Evolutionary conservation across 1,140 invertebrate species (phyloP).

Genomic region (Geopemphigus sp.): DNA sequence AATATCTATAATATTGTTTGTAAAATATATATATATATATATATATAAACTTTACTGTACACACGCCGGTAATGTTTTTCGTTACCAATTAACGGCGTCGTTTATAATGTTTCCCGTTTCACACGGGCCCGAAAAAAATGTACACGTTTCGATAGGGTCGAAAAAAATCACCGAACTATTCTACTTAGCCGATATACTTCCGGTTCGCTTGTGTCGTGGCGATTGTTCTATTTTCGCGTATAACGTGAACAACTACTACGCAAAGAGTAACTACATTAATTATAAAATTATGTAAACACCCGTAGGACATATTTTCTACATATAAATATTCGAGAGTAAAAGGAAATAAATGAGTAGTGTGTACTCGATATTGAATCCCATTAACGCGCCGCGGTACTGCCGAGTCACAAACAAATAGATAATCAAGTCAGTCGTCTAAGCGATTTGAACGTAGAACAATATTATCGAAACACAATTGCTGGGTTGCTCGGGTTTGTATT

Average conservation of each 20-base stretch:
- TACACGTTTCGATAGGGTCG: not conserved
- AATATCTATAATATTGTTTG: too few relatives aligned
- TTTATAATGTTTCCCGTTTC: not conserved
- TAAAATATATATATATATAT: slow-evolving; percentile 1
- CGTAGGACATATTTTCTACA: not conserved
- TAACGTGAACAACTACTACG: too few relatives aligned
- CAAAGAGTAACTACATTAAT: not conserved
- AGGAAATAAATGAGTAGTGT: not conserved
- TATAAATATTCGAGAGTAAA: not conserved
- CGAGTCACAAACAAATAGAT: not conserved
- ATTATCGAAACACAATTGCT: not conserved
- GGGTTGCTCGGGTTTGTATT: too few relatives aligned
- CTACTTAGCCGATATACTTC: too few relatives aligned
- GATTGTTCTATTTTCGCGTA: not conserved
- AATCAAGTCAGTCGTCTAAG: not conserved
- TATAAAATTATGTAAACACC: not conserved
- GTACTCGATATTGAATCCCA: not conserved
- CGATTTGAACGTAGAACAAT: not conserved
- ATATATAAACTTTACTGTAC: not conserved
- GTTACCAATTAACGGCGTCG: not conserved
- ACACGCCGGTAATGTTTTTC: slow-evolving; percentile 1
- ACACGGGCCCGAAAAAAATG: not conserved
- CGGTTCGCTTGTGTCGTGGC: not conserved
- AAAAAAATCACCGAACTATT: not conserved
- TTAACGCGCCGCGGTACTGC: not conserved